phyloP scores from a whole-genome alignment of 2,113 vertebrate genomes.

The Tamias sibiricus region DNA sequence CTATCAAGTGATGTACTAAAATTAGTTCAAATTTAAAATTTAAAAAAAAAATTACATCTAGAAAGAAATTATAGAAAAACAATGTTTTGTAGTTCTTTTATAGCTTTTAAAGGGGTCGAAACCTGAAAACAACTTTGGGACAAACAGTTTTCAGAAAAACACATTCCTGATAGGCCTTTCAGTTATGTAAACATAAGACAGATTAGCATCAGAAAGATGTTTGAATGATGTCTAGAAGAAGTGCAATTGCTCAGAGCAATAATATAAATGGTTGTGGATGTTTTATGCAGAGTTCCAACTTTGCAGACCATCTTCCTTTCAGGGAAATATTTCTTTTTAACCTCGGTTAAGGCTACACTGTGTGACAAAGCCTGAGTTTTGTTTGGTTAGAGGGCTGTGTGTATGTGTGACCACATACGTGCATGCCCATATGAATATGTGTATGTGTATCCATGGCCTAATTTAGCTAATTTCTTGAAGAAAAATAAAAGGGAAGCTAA shows the following conservation, averaged over 20 bases:
- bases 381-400: background rate
- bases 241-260: conserved; percentile 3
- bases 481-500: background rate
- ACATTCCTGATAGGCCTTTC: background rate
- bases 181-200: conserved; percentile 57
- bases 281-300: conserved; percentile 32
- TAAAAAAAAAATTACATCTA: conserved; percentile 17
- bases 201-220: conserved; percentile 41
- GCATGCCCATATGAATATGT: too few species aligned
- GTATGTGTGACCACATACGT: background rate
- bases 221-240: conserved; percentile 28
- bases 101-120: background rate
- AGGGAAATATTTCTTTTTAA: background rate
- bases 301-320: background rate
- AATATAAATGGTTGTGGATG: conserved; percentile 17
- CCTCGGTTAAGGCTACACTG: background rate
- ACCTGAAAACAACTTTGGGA: conserved; percentile 11
- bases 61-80: background rate
- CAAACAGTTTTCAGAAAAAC: conserved; percentile 9
- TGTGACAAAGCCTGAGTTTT: background rate
- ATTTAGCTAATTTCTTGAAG: background rate
- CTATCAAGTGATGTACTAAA: too few species aligned
- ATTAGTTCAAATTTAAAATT: conserved; percentile 21
- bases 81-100: background rate
- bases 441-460: background rate